These are phyloP conservation scores for Oedothorax gibbosus DNA, from an alignment of 1,140 invertebrate species.

Conservation along the genomic window DNA sequence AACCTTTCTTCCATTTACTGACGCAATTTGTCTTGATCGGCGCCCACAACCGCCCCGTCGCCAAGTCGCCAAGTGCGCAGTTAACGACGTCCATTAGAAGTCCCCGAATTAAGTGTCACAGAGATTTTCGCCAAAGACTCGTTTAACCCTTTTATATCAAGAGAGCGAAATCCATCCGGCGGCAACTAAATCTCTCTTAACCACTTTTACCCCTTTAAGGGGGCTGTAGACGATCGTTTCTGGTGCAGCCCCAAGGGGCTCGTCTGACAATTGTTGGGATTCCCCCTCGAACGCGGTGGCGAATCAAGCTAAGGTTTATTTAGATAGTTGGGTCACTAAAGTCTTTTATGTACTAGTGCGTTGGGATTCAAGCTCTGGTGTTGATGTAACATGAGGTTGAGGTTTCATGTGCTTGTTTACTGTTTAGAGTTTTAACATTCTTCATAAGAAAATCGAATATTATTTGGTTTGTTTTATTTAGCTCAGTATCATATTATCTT, in stretches of 20 bases:
- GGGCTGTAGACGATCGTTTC: slow-evolving; percentile 28
- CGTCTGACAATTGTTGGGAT: slow-evolving; percentile 43
- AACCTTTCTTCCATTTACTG: neutral
- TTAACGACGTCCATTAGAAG: slow-evolving; percentile 46
- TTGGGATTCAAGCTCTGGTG: no score
- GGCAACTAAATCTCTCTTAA: slow-evolving; percentile 49
- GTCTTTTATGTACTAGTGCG: neutral
- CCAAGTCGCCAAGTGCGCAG: slow-evolving; percentile 50
- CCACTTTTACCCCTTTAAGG: slow-evolving; percentile 48
- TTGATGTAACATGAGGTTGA: no score
- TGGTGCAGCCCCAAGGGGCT: slow-evolving; percentile 30
- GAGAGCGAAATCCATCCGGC: slow-evolving; percentile 46
- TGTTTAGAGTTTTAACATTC: no score
- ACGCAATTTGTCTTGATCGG: slow-evolving; percentile 46
- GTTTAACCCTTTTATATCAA: slow-evolving; percentile 46
- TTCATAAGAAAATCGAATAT: neutral
- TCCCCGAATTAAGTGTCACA: slow-evolving; percentile 51
- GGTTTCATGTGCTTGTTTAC: no score
- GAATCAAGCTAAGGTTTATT: neutral
- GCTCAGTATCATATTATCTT: neutral
- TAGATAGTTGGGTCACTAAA: slow-evolving; percentile 3
- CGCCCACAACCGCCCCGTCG: slow-evolving; percentile 40
- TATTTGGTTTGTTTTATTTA: neutral
- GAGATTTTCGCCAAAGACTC: slow-evolving; percentile 34
- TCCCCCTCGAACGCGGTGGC: neutral